Evolutionary conservation across 2,797 vertebrate species (phyloP).

Genomic region (Chaetodon trifasciatus): DNA sequence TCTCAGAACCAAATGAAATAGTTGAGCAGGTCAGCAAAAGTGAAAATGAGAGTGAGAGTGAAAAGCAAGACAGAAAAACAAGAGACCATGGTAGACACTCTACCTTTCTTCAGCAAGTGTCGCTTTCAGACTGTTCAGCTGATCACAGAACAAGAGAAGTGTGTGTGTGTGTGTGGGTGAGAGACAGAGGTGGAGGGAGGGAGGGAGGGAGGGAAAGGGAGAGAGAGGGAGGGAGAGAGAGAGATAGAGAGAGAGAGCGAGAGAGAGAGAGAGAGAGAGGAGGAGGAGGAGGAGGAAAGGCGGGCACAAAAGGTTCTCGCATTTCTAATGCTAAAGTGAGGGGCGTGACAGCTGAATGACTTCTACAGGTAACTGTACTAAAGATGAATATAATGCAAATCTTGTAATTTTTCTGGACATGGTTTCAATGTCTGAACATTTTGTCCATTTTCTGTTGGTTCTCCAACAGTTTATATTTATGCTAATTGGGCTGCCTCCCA

Average conservation of each 20-base stretch:
- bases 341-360: slow-evolving; percentile 61
- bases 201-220: slow-evolving; percentile 2
- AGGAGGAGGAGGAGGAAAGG: slow-evolving; percentile 31
- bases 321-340: slow-evolving; percentile 72
- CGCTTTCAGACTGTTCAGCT: slow-evolving; percentile 68
- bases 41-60: slow-evolving; percentile 36
- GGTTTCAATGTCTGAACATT: neutral
- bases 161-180: slow-evolving; percentile 55
- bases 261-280: slow-evolving; percentile 1
- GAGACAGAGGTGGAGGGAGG: slow-evolving; percentile 1
- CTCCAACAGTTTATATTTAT: slow-evolving; percentile 4
- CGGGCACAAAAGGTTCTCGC: slow-evolving; percentile 57
- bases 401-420: neutral
- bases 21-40: neutral
- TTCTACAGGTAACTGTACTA: slow-evolving; percentile 28
- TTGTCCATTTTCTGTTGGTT: slow-evolving; percentile 1
- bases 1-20: slow-evolving; percentile 9
- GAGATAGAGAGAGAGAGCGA: slow-evolving; percentile 6
- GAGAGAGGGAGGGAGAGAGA: slow-evolving; percentile 1
- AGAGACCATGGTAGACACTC: slow-evolving; percentile 51
- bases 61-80: slow-evolving; percentile 43
- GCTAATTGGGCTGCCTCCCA: neutral
- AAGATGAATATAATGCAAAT: neutral
- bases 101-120: slow-evolving; percentile 72
- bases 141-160: slow-evolving; percentile 69